These are phyloP conservation scores for Psix sp. DNA, from an alignment of 1,140 invertebrate species.

Conservation along the genomic window DNA sequence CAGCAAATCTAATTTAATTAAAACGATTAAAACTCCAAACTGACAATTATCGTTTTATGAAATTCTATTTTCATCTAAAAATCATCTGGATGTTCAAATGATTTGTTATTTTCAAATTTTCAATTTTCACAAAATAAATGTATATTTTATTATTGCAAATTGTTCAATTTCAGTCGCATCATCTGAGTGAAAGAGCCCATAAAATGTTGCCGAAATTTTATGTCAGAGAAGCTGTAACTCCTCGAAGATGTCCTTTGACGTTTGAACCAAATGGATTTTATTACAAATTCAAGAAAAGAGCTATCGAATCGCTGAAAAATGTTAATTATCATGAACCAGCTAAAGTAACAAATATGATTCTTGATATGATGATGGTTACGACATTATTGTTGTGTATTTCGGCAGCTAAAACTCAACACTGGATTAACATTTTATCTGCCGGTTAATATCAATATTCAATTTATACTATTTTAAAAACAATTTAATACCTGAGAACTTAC, in stretches of 20 bases:
- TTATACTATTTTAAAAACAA: not conserved
- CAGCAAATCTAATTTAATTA: too few relatives aligned
- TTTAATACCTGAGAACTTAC: too few relatives aligned
- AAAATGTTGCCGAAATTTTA: slow-evolving; percentile 81
- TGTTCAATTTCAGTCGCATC: slow-evolving; percentile 74
- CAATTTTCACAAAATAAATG: too few relatives aligned
- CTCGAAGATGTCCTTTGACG: slow-evolving; percentile 82
- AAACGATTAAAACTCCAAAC: too few relatives aligned
- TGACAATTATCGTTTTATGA: too few relatives aligned
- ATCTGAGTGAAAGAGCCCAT: slow-evolving; percentile 77
- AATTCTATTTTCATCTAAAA: too few relatives aligned
- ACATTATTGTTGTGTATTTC: slow-evolving; percentile 76
- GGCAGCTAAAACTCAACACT: slow-evolving; percentile 71
- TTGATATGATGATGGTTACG: slow-evolving; percentile 76
- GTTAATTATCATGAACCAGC: slow-evolving; percentile 71
- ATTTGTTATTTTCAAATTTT: too few relatives aligned
- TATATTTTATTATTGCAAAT: too few relatives aligned
- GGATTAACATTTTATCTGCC: slow-evolving; percentile 44
- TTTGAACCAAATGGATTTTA: slow-evolving; percentile 85
- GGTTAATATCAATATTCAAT: slow-evolving; percentile 28
- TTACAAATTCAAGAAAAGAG: slow-evolving; percentile 79
- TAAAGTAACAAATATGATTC: slow-evolving; percentile 75
- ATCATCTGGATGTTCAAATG: too few relatives aligned
- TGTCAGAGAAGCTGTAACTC: slow-evolving; percentile 77
- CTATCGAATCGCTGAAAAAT: slow-evolving; percentile 76